phyloP scores from a whole-genome alignment of 2,888 invertebrate genomes.

The Cryptosula pallasiana region DNA sequence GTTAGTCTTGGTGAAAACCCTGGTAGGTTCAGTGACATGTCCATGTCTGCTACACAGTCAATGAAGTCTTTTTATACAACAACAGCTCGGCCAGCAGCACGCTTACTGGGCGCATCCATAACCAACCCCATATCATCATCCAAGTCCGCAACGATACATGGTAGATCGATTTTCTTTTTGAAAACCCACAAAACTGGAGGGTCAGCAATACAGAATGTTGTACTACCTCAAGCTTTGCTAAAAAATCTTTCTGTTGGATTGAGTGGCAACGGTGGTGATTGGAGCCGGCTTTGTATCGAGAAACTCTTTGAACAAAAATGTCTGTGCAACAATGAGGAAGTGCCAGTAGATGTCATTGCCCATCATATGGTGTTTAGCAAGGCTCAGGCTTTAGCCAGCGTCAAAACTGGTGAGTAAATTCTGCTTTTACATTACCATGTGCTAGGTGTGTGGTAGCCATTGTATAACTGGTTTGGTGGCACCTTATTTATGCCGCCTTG shows the following conservation, averaged over 20 bases:
- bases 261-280: not conserved
- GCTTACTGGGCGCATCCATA: too few relatives aligned
- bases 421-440: too few relatives aligned
- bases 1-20: too few relatives aligned
- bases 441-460: too few relatives aligned
- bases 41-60: too few relatives aligned
- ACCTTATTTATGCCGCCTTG: too few relatives aligned
- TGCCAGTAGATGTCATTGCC: not conserved
- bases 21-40: too few relatives aligned
- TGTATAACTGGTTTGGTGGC: too few relatives aligned
- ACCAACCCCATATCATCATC: too few relatives aligned
- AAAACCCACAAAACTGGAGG: slow-evolving; percentile 16
- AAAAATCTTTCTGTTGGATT: not conserved
- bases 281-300: not conserved
- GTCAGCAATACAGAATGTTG: not conserved
- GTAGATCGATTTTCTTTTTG: not conserved
- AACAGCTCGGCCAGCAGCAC: too few relatives aligned
- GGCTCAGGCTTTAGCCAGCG: not conserved
- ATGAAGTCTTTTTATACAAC: too few relatives aligned
- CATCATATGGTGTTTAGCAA: slow-evolving; percentile 13
- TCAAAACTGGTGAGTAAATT: not conserved
- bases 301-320: not conserved
- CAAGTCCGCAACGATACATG: too few relatives aligned
- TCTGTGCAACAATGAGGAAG: not conserved
- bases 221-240: not conserved